phyloP scores from a whole-genome alignment of 1,140 invertebrate genomes.

The Bombus superbus region DNA sequence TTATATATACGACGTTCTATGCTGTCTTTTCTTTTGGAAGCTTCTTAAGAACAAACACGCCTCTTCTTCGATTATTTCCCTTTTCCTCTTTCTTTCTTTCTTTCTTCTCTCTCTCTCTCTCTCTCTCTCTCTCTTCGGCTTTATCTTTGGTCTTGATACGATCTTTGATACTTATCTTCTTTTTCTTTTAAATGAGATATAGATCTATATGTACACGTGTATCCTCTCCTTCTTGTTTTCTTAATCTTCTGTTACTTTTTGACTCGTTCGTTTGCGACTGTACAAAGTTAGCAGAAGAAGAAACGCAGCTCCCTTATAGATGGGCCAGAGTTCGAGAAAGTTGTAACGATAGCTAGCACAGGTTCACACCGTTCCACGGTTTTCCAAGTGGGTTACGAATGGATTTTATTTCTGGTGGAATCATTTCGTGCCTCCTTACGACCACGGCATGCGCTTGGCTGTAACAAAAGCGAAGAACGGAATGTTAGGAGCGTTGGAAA shows the following conservation, averaged over 20 bases:
- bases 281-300: slow-evolving; percentile 38
- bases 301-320: slow-evolving; percentile 62
- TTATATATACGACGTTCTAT: not conserved
- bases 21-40: not conserved
- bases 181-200: not conserved
- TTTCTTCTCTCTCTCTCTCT: no score
- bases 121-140: slow-evolving; percentile 21
- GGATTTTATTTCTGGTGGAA: slow-evolving; percentile 48
- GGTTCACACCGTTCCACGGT: slow-evolving; percentile 63
- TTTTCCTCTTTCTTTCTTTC: no score
- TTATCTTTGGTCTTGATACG: slow-evolving; percentile 47
- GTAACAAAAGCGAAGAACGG: not conserved
- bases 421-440: slow-evolving; percentile 72
- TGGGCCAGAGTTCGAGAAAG: slow-evolving; percentile 49
- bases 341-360: slow-evolving; percentile 56
- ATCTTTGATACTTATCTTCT: not conserved
- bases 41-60: not conserved
- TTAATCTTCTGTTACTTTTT: not conserved
- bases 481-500: not conserved
- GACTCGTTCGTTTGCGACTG: not conserved
- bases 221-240: not conserved
- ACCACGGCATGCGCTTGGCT: slow-evolving; percentile 55
- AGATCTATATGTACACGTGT: not conserved
- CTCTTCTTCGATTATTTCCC: not conserved
- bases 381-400: slow-evolving; percentile 54